Evolutionary conservation across 2,888 invertebrate species (phyloP).

Genomic region (Ophioninae sp.): DNA sequence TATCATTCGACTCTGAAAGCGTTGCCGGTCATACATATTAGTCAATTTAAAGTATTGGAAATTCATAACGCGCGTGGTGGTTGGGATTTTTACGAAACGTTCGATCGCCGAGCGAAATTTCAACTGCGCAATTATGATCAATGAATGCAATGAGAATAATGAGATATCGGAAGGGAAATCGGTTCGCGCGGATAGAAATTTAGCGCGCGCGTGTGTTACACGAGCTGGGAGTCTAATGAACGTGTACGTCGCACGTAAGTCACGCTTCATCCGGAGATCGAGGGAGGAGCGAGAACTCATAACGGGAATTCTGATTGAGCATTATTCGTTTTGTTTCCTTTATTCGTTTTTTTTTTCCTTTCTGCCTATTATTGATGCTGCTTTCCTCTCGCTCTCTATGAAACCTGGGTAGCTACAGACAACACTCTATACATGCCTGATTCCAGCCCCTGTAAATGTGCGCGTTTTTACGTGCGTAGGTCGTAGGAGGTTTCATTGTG

Average conservation of each 20-base stretch:
- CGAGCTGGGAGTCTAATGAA: slow-evolving; percentile 27
- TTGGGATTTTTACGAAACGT: not conserved
- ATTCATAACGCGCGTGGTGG: slow-evolving; percentile 14
- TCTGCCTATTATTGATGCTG: slow-evolving; percentile 29
- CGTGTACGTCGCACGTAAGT: slow-evolving; percentile 34
- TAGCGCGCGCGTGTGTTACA: slow-evolving; percentile 43
- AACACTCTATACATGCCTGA: not conserved
- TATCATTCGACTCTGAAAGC: slow-evolving; percentile 5
- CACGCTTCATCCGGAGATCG: slow-evolving; percentile 54
- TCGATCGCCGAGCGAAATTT: slow-evolving; percentile 12
- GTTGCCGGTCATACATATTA: slow-evolving; percentile 26
- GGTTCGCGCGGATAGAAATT: slow-evolving; percentile 44
- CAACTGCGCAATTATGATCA: slow-evolving; percentile 18
- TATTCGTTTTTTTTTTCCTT: slow-evolving; percentile 26
- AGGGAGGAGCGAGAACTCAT: slow-evolving; percentile 54
- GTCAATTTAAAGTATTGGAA: slow-evolving; percentile 21
- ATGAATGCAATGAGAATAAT: slow-evolving; percentile 24
- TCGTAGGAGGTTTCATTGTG: slow-evolving; percentile 10
- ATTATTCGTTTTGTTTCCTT: slow-evolving; percentile 48
- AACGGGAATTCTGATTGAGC: slow-evolving; percentile 59
- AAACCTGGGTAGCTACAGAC: slow-evolving; percentile 18
- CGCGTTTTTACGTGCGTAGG: slow-evolving; percentile 19
- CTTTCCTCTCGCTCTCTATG: slow-evolving; percentile 46
- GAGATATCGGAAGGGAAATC: slow-evolving; percentile 33
- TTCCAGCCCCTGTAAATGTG: not conserved